phyloP scores from a whole-genome alignment of 2,113 vertebrate species.

The Ariopsis seemanni region DNA sequence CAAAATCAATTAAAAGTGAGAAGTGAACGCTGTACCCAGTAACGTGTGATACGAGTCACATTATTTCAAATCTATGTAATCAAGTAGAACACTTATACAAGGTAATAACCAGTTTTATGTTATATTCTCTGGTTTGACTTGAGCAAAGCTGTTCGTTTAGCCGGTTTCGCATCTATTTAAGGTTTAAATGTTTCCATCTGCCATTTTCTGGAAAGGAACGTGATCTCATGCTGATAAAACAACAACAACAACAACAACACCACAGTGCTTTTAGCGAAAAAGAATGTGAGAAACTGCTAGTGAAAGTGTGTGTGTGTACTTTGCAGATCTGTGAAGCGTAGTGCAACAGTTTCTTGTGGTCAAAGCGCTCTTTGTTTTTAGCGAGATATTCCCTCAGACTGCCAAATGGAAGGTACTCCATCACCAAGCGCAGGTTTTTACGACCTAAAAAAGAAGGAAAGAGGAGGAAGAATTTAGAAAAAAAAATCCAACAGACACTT shows the following conservation, averaged over 20 bases:
- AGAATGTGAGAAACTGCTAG: background rate
- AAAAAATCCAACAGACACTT: background rate
- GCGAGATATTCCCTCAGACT: constrained; percentile 95
- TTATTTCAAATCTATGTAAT: too few species aligned
- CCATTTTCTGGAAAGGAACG: background rate
- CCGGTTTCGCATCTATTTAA: background rate
- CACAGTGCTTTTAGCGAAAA: background rate
- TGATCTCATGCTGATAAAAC: background rate
- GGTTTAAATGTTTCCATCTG: background rate
- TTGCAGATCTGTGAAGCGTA: constrained; percentile 96
- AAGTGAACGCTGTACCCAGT: background rate
- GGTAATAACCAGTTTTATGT: background rate
- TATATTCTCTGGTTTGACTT: background rate
- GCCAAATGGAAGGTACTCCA: constrained; percentile 96
- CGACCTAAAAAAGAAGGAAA: constrained; percentile 71
- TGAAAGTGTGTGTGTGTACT: constrained; percentile 68
- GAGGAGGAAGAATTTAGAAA: background rate
- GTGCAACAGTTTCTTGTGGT: constrained; percentile 88
- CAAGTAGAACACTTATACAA: too few species aligned
- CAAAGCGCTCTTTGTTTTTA: constrained; percentile 89
- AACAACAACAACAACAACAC: too few species aligned
- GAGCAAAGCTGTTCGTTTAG: background rate
- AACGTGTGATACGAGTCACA: too few species aligned
- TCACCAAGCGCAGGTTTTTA: constrained; percentile 90
- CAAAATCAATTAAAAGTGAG: background rate